These are phyloP conservation scores for Coptodon bakossiorum DNA, from an alignment of 2,113 vertebrate species.

Conservation along the genomic window DNA sequence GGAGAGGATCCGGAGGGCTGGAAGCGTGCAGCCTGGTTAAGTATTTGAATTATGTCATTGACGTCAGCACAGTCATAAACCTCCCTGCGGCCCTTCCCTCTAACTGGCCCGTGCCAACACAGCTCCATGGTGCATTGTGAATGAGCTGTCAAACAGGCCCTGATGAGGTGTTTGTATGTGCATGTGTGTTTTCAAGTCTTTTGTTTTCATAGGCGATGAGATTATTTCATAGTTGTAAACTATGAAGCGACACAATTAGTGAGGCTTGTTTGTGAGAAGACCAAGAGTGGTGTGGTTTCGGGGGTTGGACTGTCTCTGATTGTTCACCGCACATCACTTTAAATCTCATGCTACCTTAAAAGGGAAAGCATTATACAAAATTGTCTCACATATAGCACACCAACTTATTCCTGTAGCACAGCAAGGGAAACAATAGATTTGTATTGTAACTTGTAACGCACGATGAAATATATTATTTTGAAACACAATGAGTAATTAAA, in stretches of 20 bases:
- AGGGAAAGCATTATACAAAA: neutral
- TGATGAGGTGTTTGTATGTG: constrained; percentile 21
- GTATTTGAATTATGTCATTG: constrained; percentile 99
- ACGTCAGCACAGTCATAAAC: constrained; percentile 99
- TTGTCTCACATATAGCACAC: neutral
- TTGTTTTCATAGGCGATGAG: constrained; percentile 47
- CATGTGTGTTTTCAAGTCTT: constrained; percentile 1
- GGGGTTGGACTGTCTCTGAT: neutral
- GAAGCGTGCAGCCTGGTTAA: constrained; percentile 87
- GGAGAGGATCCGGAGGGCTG: constrained; percentile 76
- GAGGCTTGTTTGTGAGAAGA: constrained; percentile 22
- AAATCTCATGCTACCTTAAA: neutral
- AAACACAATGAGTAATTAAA: neutral
- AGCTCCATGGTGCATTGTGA: constrained; percentile 80
- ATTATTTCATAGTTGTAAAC: constrained; percentile 10
- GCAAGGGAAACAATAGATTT: neutral
- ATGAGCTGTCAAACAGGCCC: constrained; percentile 67
- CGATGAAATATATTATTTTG: neutral
- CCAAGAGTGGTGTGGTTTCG: constrained; percentile 6
- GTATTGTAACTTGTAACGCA: neutral
- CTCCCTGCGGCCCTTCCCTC: constrained; percentile 86
- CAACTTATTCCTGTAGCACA: neutral
- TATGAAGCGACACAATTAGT: neutral
- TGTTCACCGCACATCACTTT: neutral
- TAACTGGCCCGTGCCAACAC: constrained; percentile 79